Conservation (phyloP, 2,888 invertebrate species). For the Agrenia bidenticulata region DNA sequence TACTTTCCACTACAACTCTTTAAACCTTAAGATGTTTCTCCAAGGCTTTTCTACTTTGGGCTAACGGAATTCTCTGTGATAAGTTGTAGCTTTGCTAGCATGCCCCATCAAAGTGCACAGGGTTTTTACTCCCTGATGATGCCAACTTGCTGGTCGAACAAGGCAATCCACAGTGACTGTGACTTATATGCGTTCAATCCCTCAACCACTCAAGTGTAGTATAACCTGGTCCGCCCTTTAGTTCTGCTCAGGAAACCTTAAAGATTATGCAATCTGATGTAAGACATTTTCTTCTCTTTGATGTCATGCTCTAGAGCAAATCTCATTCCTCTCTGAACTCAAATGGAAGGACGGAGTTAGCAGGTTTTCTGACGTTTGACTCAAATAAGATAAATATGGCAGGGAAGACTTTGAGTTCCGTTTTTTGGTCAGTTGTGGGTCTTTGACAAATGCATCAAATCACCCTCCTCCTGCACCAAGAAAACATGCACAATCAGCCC, state of each 20-base stretch:
- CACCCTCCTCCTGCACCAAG: not conserved
- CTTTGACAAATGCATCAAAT: conserved; percentile 3
- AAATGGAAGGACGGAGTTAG: too few relatives aligned
- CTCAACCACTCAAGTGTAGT: conserved; percentile 4
- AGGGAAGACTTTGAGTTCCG: not conserved
- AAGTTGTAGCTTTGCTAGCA: too few relatives aligned
- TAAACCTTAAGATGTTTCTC: too few relatives aligned
- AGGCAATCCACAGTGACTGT: conserved; percentile 2
- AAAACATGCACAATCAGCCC: not conserved
- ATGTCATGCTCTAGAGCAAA: conserved; percentile 3
- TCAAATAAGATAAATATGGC: not conserved
- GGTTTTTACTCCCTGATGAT: too few relatives aligned
- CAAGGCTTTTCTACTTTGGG: too few relatives aligned
- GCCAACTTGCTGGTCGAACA: too few relatives aligned
- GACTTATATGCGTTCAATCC: conserved; percentile 9
- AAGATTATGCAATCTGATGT: conserved; percentile 4
- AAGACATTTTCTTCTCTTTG: conserved; percentile 16
- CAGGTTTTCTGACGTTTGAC: not conserved
- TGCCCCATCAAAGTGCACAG: too few relatives aligned
- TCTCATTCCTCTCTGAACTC: not conserved
- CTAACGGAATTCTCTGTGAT: too few relatives aligned
- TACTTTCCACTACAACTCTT: too few relatives aligned
- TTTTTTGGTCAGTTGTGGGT: not conserved
- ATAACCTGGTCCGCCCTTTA: conserved; percentile 5
- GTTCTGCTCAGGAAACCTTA: conserved; percentile 11